Conservation (phyloP, 2,888 invertebrate genomes). For the Acleris holmiana region DNA sequence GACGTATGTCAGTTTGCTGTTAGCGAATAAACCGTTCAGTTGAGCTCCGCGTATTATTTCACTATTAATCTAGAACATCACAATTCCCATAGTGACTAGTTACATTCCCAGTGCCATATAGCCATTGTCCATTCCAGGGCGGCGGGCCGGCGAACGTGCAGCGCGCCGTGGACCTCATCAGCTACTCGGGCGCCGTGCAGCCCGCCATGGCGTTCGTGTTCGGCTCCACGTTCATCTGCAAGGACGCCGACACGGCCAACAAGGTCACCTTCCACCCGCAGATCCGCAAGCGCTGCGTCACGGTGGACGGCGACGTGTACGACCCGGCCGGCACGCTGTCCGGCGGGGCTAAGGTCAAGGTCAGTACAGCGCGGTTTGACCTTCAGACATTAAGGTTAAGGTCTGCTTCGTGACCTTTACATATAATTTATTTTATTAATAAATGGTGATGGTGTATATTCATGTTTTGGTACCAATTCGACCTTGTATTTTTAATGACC, state of each 20-base stretch:
- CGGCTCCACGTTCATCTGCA: slow-evolving; percentile 93
- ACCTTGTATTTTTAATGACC: too few relatives aligned
- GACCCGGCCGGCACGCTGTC: slow-evolving; percentile 96
- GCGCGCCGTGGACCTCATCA: slow-evolving; percentile 91
- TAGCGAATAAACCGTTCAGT: too few relatives aligned
- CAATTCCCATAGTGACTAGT: too few relatives aligned
- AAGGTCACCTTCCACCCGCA: slow-evolving; percentile 90
- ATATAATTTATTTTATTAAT: too few relatives aligned
- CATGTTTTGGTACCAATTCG: too few relatives aligned
- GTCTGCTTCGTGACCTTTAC: too few relatives aligned
- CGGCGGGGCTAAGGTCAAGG: slow-evolving; percentile 90
- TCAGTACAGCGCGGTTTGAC: slow-evolving; percentile 58
- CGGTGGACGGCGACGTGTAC: slow-evolving; percentile 95
- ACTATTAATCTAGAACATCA: too few relatives aligned
- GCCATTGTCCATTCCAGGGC: slow-evolving; percentile 50
- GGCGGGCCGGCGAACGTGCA: slow-evolving; percentile 91
- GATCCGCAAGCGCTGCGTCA: slow-evolving; percentile 90
- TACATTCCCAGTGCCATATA: too few relatives aligned
- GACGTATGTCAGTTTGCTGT: too few relatives aligned
- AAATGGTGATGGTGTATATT: too few relatives aligned
- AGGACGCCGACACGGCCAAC: slow-evolving; percentile 91
- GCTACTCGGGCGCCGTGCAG: slow-evolving; percentile 86
- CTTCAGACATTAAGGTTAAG: neutral
- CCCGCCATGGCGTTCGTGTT: slow-evolving; percentile 95
- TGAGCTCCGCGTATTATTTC: too few relatives aligned